These are phyloP conservation scores for Pseudorasbora parva DNA, from an alignment of 2,113 vertebrate genomes.

Conservation along the genomic window DNA sequence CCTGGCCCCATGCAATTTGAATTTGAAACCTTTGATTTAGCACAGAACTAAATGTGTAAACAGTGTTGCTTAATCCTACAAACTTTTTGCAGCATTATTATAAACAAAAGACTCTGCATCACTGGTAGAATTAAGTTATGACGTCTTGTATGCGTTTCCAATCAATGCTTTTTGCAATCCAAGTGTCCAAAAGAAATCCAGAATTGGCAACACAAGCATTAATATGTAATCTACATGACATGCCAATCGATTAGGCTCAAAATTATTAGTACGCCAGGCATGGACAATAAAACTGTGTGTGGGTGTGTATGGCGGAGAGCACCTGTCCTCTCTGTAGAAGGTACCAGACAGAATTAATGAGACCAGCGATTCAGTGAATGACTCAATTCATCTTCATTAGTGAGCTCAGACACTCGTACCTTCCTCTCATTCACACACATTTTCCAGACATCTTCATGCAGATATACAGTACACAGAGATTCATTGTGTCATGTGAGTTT, in stretches of 20 bases:
- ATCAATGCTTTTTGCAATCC: not conserved
- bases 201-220: not conserved
- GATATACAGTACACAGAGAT: conserved; percentile 26
- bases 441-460: conserved; percentile 36
- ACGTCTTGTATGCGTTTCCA: not conserved
- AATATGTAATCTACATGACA: conserved; percentile 15
- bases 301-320: conserved; percentile 29
- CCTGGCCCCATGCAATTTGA: not conserved
- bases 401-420: conserved; percentile 5
- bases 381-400: conserved; percentile 55
- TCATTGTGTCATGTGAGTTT: conserved; percentile 22
- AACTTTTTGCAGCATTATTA: not conserved
- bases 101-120: not conserved
- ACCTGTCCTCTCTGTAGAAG: conserved; percentile 38
- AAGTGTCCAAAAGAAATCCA: not conserved
- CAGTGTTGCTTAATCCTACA: not conserved
- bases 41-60: conserved; percentile 4
- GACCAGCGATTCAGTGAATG: conserved; percentile 42
- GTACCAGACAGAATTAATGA: conserved; percentile 47
- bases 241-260: conserved; percentile 30
- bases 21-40: not conserved
- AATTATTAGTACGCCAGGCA: not conserved
- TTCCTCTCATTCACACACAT: conserved; percentile 27
- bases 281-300: conserved; percentile 8
- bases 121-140: not conserved